Percentiles rank a stretch among this genome's conserved stretches.
Conservation (phyloP, 1,140 invertebrate genomes). For the Nylanderia fulva region DNA sequence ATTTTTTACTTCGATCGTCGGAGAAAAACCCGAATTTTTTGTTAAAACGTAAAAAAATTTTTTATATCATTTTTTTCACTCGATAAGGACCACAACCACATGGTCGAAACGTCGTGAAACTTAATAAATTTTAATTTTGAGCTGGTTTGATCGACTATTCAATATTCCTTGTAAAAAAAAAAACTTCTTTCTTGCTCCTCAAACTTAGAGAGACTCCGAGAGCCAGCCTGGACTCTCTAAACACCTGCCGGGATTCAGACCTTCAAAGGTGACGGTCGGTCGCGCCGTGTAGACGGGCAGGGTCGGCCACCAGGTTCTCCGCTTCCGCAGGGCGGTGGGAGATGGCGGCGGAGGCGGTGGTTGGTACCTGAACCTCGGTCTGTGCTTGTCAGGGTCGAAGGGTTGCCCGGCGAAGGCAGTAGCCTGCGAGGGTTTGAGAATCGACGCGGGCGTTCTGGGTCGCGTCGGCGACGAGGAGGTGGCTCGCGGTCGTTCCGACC, state of each 20-base stretch:
- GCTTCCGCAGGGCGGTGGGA: slow-evolving; percentile 78
- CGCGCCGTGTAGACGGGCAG: slow-evolving; percentile 87
- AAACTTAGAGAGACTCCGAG: neutral
- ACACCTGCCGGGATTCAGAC: slow-evolving; percentile 84
- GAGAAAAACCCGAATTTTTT: too few species aligned
- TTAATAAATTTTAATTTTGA: too few species aligned
- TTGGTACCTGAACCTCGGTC: slow-evolving; percentile 92
- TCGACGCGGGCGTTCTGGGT: slow-evolving; percentile 85
- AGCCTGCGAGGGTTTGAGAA: slow-evolving; percentile 87
- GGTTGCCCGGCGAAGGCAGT: slow-evolving; percentile 88
- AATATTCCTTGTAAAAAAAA: neutral
- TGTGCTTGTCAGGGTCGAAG: slow-evolving; percentile 91
- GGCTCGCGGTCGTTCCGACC: slow-evolving; percentile 34
- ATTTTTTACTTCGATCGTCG: too few species aligned
- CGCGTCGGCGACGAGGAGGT: slow-evolving; percentile 38
- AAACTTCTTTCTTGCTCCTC: neutral
- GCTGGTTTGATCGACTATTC: too few species aligned
- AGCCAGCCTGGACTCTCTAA: neutral
- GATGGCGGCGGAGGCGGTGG: slow-evolving; percentile 85
- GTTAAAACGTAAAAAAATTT: too few species aligned
- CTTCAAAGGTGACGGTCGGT: slow-evolving; percentile 92
- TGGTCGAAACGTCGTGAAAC: too few species aligned
- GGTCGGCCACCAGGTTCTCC: slow-evolving; percentile 84
- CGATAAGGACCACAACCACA: too few species aligned
- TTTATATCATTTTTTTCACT: too few species aligned